Conservation (phyloP, 2,888 invertebrate species). For the Vesta saturnalis region DNA sequence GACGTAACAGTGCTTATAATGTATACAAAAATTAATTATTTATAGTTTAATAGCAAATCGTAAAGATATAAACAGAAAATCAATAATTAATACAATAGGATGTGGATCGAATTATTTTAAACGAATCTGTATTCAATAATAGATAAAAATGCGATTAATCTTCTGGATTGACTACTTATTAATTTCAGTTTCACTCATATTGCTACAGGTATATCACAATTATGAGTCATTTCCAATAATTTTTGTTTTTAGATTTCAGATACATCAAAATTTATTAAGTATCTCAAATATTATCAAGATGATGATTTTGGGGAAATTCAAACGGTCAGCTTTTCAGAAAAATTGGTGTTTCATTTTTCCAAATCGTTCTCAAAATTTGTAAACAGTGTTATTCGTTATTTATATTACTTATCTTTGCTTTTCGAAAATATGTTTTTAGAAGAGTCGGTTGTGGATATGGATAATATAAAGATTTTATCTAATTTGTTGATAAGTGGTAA, state of each 20-base stretch:
- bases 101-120: background rate
- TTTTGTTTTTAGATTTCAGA: background rate
- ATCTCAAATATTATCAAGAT: too few species aligned
- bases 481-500: constrained; percentile 31
- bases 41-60: too few species aligned
- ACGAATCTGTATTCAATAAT: background rate
- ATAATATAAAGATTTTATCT: constrained; percentile 25
- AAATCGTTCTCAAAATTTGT: background rate
- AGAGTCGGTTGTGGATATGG: constrained; percentile 24
- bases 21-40: too few species aligned
- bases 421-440: constrained; percentile 32
- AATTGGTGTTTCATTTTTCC: background rate
- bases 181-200: background rate
- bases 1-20: too few species aligned
- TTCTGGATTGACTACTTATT: too few species aligned
- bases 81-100: background rate
- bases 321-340: background rate
- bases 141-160: too few species aligned
- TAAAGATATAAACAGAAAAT: too few species aligned
- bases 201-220: background rate
- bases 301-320: background rate
- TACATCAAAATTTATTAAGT: background rate
- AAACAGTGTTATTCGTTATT: background rate
- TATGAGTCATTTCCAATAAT: background rate
- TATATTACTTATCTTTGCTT: constrained; percentile 11